Evolutionary conservation across 2,888 invertebrate species (phyloP).

Genomic region (Phlogophora meticulosa): DNA sequence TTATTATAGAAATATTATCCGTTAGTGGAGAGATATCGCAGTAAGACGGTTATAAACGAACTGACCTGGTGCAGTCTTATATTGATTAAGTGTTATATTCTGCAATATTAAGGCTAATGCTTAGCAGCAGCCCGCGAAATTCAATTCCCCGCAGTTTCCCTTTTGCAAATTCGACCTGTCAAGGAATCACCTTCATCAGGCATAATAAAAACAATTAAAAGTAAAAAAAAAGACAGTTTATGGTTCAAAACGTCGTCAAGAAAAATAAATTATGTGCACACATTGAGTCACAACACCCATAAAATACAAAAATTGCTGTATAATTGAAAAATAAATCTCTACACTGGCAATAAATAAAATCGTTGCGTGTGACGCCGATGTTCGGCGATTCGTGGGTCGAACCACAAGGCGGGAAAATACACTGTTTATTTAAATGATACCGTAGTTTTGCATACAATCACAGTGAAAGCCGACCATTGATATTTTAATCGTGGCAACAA

Average conservation of each 20-base stretch:
- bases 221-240: conserved; percentile 30
- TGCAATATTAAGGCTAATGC: no score
- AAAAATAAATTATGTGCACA: conserved; percentile 37
- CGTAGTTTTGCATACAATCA: conserved; percentile 89
- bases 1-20: conserved; percentile 50
- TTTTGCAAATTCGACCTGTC: not conserved
- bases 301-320: conserved; percentile 58
- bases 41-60: conserved; percentile 32
- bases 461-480: conserved; percentile 86
- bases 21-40: conserved; percentile 32
- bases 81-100: conserved; percentile 8
- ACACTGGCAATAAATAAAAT: conserved; percentile 51
- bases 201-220: conserved; percentile 44
- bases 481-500: conserved; percentile 85
- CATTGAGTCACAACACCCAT: conserved; percentile 54
- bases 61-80: conserved; percentile 17
- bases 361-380: conserved; percentile 50
- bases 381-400: conserved; percentile 36
- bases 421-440: conserved; percentile 60
- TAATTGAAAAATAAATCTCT: conserved; percentile 66
- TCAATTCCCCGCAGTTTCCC: no score
- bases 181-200: not conserved
- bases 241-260: conserved; percentile 31
- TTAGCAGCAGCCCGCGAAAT: no score
- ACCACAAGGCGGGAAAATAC: conserved; percentile 55